Evolutionary conservation across 2,888 invertebrate species (phyloP), one percentile per base, ranked within the genome.

Genomic region (Sarcophaga carnaria): DNA sequence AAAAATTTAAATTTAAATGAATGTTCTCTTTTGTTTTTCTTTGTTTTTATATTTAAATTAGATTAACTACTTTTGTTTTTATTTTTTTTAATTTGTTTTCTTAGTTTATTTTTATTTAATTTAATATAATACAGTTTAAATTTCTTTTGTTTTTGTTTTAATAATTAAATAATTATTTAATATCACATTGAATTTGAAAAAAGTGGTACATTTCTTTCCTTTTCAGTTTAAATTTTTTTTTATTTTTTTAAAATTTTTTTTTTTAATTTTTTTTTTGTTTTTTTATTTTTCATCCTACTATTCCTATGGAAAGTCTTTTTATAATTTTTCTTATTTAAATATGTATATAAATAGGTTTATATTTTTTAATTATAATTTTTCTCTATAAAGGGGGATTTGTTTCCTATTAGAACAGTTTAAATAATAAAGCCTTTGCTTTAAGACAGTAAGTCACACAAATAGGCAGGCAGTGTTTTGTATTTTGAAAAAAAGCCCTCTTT

Each of bases 221-320:
- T 79, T 79, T 59, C 62, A 37, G 59, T 17, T 76, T n/a, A 11
- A 45, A 63, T 17, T 75, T 54, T 62, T 25, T 70, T 82, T 74
- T 83, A 37, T 66, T 74, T 62, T 63, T n/a, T n/a, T n/a, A n/a
- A 11, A 45, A 62, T 11, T 75, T 54, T 62, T 22, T 70, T 81
- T 74, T 82, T 47, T 1, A 22, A 69, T 54, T 77, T 78, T 76
- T 67, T 74, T 62, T 49, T 14, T 72, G 76, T 79, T 83, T 78
- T 79, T 63, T 59, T 79, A 25, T 22, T 77, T 81, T 78, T 72
- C 66, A 69, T 37, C 37, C 69, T 85, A 72, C 85, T 87, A 82
- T 91, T 91, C 91, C 91, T 91, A 91, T 91, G 90, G 90, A 91
- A 92, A 91, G 92, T 92, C 92, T 91, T 91, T 92, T 88, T 85